Percentiles rank a stretch among this genome's conserved stretches.
Conservation (phyloP, 1,140 invertebrate genomes). For the Scaptomyza pallida region DNA sequence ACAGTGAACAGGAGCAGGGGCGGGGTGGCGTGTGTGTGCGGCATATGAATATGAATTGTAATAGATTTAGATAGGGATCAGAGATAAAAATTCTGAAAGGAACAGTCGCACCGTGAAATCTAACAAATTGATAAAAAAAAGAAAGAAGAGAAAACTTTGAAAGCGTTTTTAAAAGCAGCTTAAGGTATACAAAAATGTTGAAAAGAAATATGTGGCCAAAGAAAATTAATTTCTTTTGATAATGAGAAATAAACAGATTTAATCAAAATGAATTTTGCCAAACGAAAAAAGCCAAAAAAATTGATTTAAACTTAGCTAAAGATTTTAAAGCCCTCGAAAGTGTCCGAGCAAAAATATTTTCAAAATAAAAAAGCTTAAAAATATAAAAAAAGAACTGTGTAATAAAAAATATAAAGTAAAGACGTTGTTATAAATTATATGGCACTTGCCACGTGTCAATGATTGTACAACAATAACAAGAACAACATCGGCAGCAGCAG, state of each 20-base stretch:
- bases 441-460: conserved; percentile 78
- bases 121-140: conserved; percentile 57
- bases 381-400: conserved; percentile 11
- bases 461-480: conserved; percentile 59
- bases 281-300: conserved; percentile 7
- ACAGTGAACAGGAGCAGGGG: background rate
- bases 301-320: conserved; percentile 4
- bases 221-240: conserved; percentile 66
- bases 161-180: conserved; percentile 36
- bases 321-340: background rate
- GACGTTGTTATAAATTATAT: conserved; percentile 71
- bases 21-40: conserved; percentile 29
- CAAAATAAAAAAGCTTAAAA: conserved; percentile 20
- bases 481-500: too few relatives aligned
- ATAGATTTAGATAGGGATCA: conserved; percentile 77
- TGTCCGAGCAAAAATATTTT: too few relatives aligned
- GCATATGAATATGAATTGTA: conserved; percentile 80
- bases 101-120: conserved; percentile 66
- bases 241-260: conserved; percentile 37
- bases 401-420: conserved; percentile 22
- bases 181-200: conserved; percentile 33
- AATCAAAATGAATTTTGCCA: conserved; percentile 57
- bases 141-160: conserved; percentile 29
- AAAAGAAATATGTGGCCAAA: conserved; percentile 36
- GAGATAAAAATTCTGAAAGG: conserved; percentile 52